Evolutionary conservation across 2,888 invertebrate genomes (phyloP), one percentile per base, ranked within the genome.

Genomic region (Pollenia griseotomentosa): DNA sequence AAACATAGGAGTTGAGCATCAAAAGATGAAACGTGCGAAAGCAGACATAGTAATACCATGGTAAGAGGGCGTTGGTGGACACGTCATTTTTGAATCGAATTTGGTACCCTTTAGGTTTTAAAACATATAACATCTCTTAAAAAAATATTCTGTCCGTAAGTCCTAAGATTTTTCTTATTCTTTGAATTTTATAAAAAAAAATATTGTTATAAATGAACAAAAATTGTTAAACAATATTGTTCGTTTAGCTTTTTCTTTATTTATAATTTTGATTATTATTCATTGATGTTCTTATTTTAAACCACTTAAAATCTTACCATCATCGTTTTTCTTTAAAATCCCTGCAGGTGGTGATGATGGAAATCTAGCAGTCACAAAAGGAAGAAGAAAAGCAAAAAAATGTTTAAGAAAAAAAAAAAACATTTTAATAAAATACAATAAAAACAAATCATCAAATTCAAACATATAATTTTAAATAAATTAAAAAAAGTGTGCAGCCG

Each of bases 311-410:
- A 78, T 80, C 93, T 93, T 91, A 93, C 93, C 93, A 89, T 93
- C 93, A 88, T 93, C 93, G 90, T 88, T 93, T 90, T 93, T 93
- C 90, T 93, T 93, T 85, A 93, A 90, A 89, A 93, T 91, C 89
- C 90, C 93, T 89, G 93, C 92, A 90, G 93, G 91, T 88, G 91
- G 89, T 85, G 93, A 91, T 90, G 93, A 89, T 88, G 93, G 92
- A 90, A 93, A 79, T 84, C 87, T 85, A 78, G 51, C 66, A 75
- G 63, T 82, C 75, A 85, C 44, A 68, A 75, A 61, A 81, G 79
- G 86, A 33, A 63, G 78, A 44, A 68, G 55, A 40, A 73, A 61
- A 71, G 55, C 19, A 68, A 66, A 81, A 71, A 40, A 46, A 46
- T 33, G 12, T 63, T 42, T 51, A 19, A 73, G 53, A 75, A 46